These are phyloP conservation scores for Anolis apletophallus DNA, from an alignment of 2,797 vertebrate genomes.

Conservation along the genomic window DNA sequence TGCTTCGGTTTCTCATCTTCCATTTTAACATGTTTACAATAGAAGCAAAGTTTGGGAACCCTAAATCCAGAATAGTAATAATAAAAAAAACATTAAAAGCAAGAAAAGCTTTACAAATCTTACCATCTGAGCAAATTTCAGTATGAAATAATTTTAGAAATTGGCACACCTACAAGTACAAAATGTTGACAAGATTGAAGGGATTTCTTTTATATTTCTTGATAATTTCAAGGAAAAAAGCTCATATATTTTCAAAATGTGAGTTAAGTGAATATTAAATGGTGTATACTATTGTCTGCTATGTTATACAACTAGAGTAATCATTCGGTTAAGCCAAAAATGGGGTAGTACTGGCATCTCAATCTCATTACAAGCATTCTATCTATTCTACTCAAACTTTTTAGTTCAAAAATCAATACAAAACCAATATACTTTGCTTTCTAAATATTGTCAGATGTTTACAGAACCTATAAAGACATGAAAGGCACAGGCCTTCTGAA, in stretches of 20 bases:
- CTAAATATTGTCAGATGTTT: conserved; percentile 78
- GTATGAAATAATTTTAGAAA: not conserved
- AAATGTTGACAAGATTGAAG: not conserved
- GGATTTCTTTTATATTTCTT: not conserved
- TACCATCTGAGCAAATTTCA: not conserved
- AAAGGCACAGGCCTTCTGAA: conserved; percentile 46
- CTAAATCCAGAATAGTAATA: not conserved
- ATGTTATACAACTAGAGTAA: conserved; percentile 2
- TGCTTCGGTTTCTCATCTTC: conserved; percentile 17
- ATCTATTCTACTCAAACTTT: not conserved
- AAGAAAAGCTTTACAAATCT: not conserved
- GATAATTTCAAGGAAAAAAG: not conserved
- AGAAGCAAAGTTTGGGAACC: not conserved
- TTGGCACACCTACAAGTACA: not conserved
- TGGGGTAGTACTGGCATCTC: not conserved
- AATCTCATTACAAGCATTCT: not conserved
- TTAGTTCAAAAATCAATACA: not conserved
- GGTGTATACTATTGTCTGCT: not conserved
- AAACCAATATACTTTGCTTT: conserved; percentile 46
- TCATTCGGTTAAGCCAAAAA: conserved; percentile 23
- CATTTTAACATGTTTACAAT: fast-evolving
- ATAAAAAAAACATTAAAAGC: not conserved
- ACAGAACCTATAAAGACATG: conserved; percentile 74
- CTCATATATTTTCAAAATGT: not conserved
- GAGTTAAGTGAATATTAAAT: not conserved